Percentiles rank a stretch among this genome's conserved stretches.
Evolutionary conservation across 2,888 invertebrate species (phyloP).

Genomic region (Tuta absoluta): DNA sequence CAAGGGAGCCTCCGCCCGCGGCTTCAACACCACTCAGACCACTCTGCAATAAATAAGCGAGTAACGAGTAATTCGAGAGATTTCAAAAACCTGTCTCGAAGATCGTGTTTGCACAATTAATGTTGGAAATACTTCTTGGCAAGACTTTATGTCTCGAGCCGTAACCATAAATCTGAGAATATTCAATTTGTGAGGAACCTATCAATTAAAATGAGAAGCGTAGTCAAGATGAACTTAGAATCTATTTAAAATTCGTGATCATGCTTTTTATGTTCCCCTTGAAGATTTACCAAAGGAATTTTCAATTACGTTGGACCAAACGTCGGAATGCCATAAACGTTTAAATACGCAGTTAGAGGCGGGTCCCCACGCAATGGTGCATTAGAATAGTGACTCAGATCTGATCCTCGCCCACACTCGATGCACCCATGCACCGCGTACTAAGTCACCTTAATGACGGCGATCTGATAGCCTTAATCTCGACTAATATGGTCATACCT

Average conservation of each 20-base stretch:
- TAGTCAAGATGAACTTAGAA: not conserved
- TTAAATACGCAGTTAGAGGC: conserved; percentile 47
- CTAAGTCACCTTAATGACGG: conserved; percentile 43
- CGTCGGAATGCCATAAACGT: conserved; percentile 40
- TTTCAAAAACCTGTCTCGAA: conserved; percentile 19
- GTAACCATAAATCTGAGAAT: not conserved
- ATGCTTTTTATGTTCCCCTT: not conserved
- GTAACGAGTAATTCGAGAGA: conserved; percentile 8
- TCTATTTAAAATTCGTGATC: not conserved
- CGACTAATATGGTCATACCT: conserved; percentile 35
- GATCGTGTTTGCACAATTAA: conserved; percentile 10
- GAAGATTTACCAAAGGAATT: not conserved
- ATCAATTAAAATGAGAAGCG: not conserved
- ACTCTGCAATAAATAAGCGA: conserved; percentile 14
- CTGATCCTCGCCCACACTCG: conserved; percentile 51
- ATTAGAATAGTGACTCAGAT: conserved; percentile 48
- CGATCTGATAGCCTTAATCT: conserved; percentile 40
- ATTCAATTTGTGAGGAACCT: not conserved
- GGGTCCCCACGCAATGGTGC: conserved; percentile 41
- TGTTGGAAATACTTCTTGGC: not conserved
- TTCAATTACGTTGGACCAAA: not conserved
- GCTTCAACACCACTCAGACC: not conserved
- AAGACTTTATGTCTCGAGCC: too few species aligned
- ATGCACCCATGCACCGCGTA: conserved; percentile 37
- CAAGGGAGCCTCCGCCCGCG: conserved; percentile 14